Percentiles rank a stretch among this genome's conserved stretches.
Evolutionary conservation across 1,140 invertebrate genomes (phyloP).

Genomic region (Gonatopus flavifemur): DNA sequence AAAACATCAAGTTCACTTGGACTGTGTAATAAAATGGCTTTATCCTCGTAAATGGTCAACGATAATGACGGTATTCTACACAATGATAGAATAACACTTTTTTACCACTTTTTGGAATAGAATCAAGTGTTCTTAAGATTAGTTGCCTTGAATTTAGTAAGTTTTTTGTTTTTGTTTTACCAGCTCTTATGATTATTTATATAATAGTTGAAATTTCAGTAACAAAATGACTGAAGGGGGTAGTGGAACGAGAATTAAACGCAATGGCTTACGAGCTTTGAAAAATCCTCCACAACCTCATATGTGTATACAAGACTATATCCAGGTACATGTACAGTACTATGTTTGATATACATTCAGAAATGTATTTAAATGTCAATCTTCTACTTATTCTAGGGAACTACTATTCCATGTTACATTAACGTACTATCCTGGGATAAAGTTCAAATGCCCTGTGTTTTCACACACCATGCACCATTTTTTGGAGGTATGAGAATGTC

Average conservation of each 20-base stretch:
- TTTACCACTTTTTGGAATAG: too few species aligned
- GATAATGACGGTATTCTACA: too few species aligned
- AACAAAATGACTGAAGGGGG: constrained; percentile 44
- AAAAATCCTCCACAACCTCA: constrained; percentile 74
- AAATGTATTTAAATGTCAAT: constrained; percentile 3
- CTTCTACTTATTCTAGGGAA: constrained; percentile 35
- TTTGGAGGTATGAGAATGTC: constrained; percentile 71
- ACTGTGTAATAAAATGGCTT: too few species aligned
- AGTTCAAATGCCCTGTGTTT: constrained; percentile 65
- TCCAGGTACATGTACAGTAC: constrained; percentile 50
- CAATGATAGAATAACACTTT: too few species aligned
- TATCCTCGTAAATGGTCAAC: too few species aligned
- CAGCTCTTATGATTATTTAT: background rate
- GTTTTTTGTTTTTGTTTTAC: background rate
- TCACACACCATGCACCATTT: constrained; percentile 66
- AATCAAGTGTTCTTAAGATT: too few species aligned
- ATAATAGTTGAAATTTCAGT: constrained; percentile 22
- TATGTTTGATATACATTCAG: background rate
- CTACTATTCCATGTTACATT: constrained; percentile 59
- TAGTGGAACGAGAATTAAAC: constrained; percentile 40
- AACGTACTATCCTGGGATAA: constrained; percentile 74
- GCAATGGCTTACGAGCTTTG: constrained; percentile 59
- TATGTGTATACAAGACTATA: constrained; percentile 72
- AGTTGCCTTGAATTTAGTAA: constrained; percentile 3
- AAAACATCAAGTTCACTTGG: too few species aligned